Conservation (phyloP, 2,888 invertebrate genomes). For the Pheosia tremula region DNA sequence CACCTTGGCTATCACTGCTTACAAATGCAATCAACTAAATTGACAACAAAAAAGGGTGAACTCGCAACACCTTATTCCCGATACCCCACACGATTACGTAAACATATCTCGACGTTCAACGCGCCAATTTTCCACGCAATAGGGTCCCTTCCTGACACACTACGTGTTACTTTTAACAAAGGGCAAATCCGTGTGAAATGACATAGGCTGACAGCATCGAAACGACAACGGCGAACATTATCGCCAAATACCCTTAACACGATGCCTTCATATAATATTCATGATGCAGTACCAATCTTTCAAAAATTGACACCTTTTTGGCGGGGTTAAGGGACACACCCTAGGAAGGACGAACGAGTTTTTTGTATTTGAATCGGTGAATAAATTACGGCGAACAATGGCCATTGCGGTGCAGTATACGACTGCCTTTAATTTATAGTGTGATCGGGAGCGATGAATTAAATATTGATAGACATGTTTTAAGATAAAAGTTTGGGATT, state of each 20-base stretch:
- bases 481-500: too few species aligned
- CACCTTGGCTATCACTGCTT: background rate
- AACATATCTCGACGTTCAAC: constrained; percentile 47
- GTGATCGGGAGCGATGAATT: constrained; percentile 38
- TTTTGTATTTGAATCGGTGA: constrained; percentile 77
- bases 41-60: background rate
- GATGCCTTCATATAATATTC: constrained; percentile 84
- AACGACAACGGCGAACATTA: constrained; percentile 76
- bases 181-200: constrained; percentile 82
- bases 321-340: constrained; percentile 53
- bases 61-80: background rate
- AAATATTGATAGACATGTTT: constrained; percentile 29
- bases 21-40: background rate
- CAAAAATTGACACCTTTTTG: constrained; percentile 84
- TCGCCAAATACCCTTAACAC: constrained; percentile 83
- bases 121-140: constrained; percentile 67
- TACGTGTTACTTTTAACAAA: constrained; percentile 83
- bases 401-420: constrained; percentile 55
- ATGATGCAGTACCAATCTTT: constrained; percentile 82
- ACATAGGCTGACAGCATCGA: constrained; percentile 81
- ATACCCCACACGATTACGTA: constrained; percentile 38
- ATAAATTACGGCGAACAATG: constrained; percentile 76
- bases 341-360: constrained; percentile 69
- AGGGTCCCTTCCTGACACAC: constrained; percentile 63
- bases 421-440: constrained; percentile 59